Evolutionary conservation across 1,140 invertebrate genomes (phyloP).

Genomic region (Eupristina koningsbergeri): DNA sequence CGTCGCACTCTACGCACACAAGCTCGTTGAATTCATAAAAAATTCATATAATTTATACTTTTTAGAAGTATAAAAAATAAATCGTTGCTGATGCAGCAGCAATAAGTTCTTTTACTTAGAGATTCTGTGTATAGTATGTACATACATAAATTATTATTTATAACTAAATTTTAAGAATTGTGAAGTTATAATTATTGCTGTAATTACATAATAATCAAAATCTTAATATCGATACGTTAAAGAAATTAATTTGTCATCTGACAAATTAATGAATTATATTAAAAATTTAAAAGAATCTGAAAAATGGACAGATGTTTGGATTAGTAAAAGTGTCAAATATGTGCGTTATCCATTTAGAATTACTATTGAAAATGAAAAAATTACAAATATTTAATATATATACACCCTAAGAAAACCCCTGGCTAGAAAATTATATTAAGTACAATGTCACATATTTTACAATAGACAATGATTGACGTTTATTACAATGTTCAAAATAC

Average conservation of each 20-base stretch:
- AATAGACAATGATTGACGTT: background rate
- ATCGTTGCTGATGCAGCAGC: background rate
- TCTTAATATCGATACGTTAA: conserved; percentile 16
- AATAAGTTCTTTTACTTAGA: conserved; percentile 32
- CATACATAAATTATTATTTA: conserved; percentile 38
- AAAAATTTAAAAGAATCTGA: background rate
- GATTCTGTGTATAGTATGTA: conserved; percentile 45
- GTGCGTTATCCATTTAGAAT: conserved; percentile 21
- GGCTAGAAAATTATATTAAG: conserved; percentile 27
- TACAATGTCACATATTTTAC: background rate
- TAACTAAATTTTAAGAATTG: conserved; percentile 14
- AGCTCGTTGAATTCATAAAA: conserved; percentile 30
- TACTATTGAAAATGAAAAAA: conserved; percentile 22
- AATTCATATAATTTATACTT: conserved; percentile 45
- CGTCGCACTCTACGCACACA: conserved; percentile 49
- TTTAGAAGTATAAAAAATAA: conserved; percentile 42
- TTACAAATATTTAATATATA: conserved; percentile 1
- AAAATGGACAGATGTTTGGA: conserved; percentile 28
- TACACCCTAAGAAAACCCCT: background rate
- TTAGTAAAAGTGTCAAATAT: conserved; percentile 31
- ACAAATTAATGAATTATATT: background rate
- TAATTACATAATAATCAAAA: conserved; percentile 47
- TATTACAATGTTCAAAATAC: background rate
- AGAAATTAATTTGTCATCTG: conserved; percentile 17
- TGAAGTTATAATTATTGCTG: conserved; percentile 38